Conservation (phyloP, 1,140 invertebrate genomes). For the Laupala kohalensis region DNA sequence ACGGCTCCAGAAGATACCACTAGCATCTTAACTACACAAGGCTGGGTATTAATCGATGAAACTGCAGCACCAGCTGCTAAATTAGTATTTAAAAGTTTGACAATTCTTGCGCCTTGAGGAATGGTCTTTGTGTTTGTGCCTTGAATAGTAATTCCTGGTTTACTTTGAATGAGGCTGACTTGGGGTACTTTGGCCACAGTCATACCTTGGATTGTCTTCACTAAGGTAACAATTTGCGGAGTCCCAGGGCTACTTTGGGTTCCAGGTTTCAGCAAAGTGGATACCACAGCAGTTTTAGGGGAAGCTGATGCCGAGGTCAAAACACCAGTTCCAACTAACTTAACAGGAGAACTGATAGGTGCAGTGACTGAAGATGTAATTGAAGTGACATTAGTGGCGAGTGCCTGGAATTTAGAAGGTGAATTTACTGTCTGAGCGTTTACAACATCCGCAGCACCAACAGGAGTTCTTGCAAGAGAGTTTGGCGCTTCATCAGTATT, state of each 20-base stretch:
- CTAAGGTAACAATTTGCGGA: constrained; percentile 77
- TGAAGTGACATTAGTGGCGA: constrained; percentile 21
- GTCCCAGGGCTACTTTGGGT: constrained; percentile 8
- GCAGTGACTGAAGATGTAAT: constrained; percentile 20
- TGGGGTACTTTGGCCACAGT: constrained; percentile 55
- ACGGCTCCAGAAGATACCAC: constrained; percentile 38
- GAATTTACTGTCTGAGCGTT: constrained; percentile 27
- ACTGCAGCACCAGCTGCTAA: constrained; percentile 3
- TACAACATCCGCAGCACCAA: background rate
- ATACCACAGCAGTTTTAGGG: constrained; percentile 22
- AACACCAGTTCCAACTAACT: background rate
- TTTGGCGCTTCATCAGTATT: constrained; percentile 21
- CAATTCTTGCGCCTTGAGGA: constrained; percentile 59
- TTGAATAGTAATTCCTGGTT: constrained; percentile 26
- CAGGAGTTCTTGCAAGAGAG: background rate
- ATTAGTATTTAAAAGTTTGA: constrained; percentile 57
- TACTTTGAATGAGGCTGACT: constrained; percentile 42
- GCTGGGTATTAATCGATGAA: constrained; percentile 25
- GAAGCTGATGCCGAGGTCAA: constrained; percentile 1
- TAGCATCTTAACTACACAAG: constrained; percentile 52
- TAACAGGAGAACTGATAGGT: constrained; percentile 23
- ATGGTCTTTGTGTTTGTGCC: constrained; percentile 27
- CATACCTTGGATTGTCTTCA: constrained; percentile 86
- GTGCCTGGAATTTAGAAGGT: constrained; percentile 15
- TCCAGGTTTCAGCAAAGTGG: constrained; percentile 38